Evolutionary conservation across 2,888 invertebrate species (phyloP), one percentile per base, ranked within the genome.

Genomic region (Auanema freiburgensis): DNA sequence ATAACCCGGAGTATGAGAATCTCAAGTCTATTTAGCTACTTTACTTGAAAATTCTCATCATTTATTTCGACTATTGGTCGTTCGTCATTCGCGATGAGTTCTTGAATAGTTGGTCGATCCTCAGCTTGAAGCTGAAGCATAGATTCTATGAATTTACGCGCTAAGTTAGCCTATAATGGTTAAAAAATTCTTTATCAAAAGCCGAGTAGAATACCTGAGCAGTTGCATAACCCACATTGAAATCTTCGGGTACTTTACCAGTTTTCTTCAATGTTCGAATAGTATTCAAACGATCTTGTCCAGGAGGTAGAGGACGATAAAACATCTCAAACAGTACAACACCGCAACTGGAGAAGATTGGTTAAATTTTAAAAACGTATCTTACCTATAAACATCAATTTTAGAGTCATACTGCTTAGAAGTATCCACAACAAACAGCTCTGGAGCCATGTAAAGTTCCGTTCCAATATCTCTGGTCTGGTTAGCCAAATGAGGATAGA

Each of bases 401-500:
- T 87, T 87, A 87, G 71, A 69, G 58, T 66, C 67, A 52, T 75
- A 82, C 25, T 65, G 65, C 12, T 53, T 60, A 16, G 33, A 24
- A 14, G 42, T 50, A 24, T 59, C 46, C 14, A 41, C 49, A 21
- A 88, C 88, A 18, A 69, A 67, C 12, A 97, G 86, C 84, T 98
- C 98, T 0, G 97, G 97, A 0, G 96, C 95, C 53, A 92, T 91
- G 85, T 98, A 98, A 0, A 95, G 87, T 0, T 92, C 91, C 33
- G 97, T 98, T 25, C 98, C 98, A 23, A 97, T 91, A 86, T 91
- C 89, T 0, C 62, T 71, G 3, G 79, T 79, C 40, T 73, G 73
- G 11, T 65, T 65, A 21, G 21, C 52, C 10, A 21, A 12, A 52
- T 24, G 21, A 52, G 21, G n/a, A 18, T 8, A 51, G 41, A 8